Percentiles rank a stretch among this genome's conserved stretches.
Evolutionary conservation across 1,140 invertebrate genomes (phyloP).

Genomic region (Ephestia elutella): DNA sequence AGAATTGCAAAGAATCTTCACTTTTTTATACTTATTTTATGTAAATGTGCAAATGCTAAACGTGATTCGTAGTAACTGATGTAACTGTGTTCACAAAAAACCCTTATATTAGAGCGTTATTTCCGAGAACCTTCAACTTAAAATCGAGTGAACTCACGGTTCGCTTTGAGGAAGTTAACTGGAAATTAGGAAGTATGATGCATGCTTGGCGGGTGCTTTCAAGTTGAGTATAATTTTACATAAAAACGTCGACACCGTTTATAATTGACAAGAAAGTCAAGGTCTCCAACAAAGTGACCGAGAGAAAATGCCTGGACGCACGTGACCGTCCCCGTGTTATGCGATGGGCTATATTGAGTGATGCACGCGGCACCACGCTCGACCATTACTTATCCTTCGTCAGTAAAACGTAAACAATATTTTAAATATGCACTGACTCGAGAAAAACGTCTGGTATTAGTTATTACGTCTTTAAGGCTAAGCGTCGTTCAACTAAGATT

Average conservation of each 20-base stretch:
- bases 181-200: background rate
- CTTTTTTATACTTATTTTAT: background rate
- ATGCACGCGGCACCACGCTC: conserved; percentile 1
- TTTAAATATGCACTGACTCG: background rate
- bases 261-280: background rate
- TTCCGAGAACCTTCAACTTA: background rate
- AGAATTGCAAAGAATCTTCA: conserved; percentile 7
- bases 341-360: background rate
- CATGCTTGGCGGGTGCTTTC: too few relatives aligned
- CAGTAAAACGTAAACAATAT: background rate
- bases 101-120: background rate
- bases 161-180: background rate
- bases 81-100: too few relatives aligned
- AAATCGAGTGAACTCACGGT: background rate
- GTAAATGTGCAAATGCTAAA: background rate
- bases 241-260: background rate
- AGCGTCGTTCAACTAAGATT: too few relatives aligned
- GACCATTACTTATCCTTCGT: background rate
- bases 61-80: background rate
- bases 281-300: background rate
- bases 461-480: too few relatives aligned
- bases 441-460: background rate
- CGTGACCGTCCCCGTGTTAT: background rate
- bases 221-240: background rate
- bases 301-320: background rate